Base-by-base conservation (phyloP, 1,140 invertebrate genomes). In the Catajapyx aquilonaris region DNA sequence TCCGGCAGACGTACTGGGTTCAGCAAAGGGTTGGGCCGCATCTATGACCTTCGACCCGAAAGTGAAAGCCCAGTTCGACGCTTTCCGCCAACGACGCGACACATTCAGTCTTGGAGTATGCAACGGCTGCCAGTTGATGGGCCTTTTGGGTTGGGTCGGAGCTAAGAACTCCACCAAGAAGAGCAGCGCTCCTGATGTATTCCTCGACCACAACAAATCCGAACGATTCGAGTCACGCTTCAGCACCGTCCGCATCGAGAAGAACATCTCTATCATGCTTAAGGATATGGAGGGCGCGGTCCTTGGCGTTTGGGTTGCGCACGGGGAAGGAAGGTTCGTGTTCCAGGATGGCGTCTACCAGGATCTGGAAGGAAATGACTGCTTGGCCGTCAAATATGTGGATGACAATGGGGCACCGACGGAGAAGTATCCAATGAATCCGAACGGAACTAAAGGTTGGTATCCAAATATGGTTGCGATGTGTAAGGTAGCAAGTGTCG, bases 61-160 rank as follows among this genome's bases (percentile, higher is more conserved):
- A 11, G 44, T 78, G 3, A 68, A 69, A 37, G 59, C 69, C 17
- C 81, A 90, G 49, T 74, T 95, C 31, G 53, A 70, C 20, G 55
- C 63, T 38, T 93, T 93, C 58, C 55, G 66, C 28, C 48, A 54
- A 5, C 66, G 85, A 16, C 44, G 59, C 2, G 74, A 94, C 51
- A 93, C 85, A 1, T 97, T 97, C 53, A 93, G 87, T 43, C 67
- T 97, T 31, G 93, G 93, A 28, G 83, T 97, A 7, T 97, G 93
- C 52, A 98, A 98, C 60, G 93, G 93, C 1, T 96, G 91, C 51
- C 93, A 98, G 51, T 55, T 97, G 28, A 86, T 96, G 81, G 80
- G 76, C 19, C 55, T 91, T 4, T 62, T 88, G 17, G 79, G 80
- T 4, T 86, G 77, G 75, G 58, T 86, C 21, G 71, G 73, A 34